phyloP scores from a whole-genome alignment of 2,888 invertebrate species.

The Idaea aversata region DNA sequence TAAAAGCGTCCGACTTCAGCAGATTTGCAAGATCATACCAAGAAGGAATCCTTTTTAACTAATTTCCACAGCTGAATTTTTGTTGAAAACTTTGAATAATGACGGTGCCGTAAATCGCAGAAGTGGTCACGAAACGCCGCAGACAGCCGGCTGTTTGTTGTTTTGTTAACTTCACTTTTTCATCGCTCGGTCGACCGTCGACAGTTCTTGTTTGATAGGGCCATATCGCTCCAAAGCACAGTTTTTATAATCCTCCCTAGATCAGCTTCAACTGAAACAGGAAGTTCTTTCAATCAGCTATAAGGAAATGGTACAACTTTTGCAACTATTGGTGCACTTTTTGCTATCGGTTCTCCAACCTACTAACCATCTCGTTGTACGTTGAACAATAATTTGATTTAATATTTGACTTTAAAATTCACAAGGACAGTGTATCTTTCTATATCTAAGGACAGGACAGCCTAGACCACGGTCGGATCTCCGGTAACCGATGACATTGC shows the following conservation, averaged over 20 bases:
- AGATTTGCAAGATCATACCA: slow-evolving; percentile 74
- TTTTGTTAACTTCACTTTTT: slow-evolving; percentile 66
- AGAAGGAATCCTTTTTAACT: slow-evolving; percentile 54
- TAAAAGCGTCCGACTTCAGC: slow-evolving; percentile 73
- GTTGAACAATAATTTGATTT: not conserved
- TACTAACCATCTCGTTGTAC: not conserved
- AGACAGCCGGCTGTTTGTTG: slow-evolving; percentile 60
- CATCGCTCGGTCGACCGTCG: slow-evolving; percentile 50
- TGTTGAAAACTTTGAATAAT: slow-evolving; percentile 71
- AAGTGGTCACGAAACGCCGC: slow-evolving; percentile 62
- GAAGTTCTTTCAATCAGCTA: slow-evolving; percentile 37
- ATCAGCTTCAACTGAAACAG: slow-evolving; percentile 30
- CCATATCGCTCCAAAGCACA: slow-evolving; percentile 42
- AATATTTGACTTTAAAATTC: not conserved
- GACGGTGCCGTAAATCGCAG: slow-evolving; percentile 66
- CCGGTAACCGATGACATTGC: not conserved
- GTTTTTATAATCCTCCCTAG: slow-evolving; percentile 31
- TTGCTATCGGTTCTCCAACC: slow-evolving; percentile 18
- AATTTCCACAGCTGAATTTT: slow-evolving; percentile 58
- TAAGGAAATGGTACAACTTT: slow-evolving; percentile 32
- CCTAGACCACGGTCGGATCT: not conserved
- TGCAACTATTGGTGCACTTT: slow-evolving; percentile 21
- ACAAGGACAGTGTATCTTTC: not conserved
- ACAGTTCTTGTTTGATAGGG: slow-evolving; percentile 55
- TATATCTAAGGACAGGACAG: too few species aligned